A percentile compares a stretch with the other conserved stretches of the same genome.
phyloP scores from a whole-genome alignment of 2,113 vertebrate species.

The Limanda limanda region DNA sequence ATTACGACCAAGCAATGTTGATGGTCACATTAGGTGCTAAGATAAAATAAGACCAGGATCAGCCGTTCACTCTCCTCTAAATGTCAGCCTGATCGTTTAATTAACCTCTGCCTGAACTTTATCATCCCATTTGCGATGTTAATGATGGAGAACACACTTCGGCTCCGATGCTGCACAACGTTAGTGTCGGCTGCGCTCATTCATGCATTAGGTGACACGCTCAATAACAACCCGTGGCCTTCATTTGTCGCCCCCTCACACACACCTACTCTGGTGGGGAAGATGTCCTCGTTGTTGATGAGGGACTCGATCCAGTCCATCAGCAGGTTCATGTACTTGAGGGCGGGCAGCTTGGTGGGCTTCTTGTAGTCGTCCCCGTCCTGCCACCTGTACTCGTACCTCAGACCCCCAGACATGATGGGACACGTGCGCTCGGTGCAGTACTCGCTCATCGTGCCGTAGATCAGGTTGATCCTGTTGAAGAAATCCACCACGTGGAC shows the following conservation, averaged over 20 bases:
- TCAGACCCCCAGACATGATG: conserved; percentile 94
- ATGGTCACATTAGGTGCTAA: conserved; percentile 14
- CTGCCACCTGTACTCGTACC: conserved; percentile 97
- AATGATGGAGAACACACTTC: conserved; percentile 25
- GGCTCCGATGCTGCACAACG: background rate
- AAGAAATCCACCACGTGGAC: conserved; percentile 99
- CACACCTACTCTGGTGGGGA: conserved; percentile 97
- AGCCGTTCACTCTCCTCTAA: conserved; percentile 42
- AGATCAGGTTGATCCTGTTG: conserved; percentile 98
- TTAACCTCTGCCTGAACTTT: conserved; percentile 70
- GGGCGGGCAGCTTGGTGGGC: conserved; percentile 93
- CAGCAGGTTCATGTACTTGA: conserved; percentile 94
- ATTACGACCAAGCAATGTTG: conserved; percentile 26
- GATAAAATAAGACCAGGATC: conserved; percentile 29
- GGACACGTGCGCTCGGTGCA: conserved; percentile 93
- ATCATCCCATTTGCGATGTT: conserved; percentile 29
- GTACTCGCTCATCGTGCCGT: conserved; percentile 95
- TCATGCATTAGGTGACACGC: conserved; percentile 18
- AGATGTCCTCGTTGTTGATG: conserved; percentile 95
- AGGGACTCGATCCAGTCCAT: conserved; percentile 99
- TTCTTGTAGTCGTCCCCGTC: conserved; percentile 92
- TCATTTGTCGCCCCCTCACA: conserved; percentile 65
- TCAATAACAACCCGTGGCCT: conserved; percentile 13
- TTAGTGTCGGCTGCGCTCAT: conserved; percentile 5
- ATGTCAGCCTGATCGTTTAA: conserved; percentile 68